Base-by-base conservation (phyloP, 1,140 invertebrate species). In the Prorops nasuta region DNA sequence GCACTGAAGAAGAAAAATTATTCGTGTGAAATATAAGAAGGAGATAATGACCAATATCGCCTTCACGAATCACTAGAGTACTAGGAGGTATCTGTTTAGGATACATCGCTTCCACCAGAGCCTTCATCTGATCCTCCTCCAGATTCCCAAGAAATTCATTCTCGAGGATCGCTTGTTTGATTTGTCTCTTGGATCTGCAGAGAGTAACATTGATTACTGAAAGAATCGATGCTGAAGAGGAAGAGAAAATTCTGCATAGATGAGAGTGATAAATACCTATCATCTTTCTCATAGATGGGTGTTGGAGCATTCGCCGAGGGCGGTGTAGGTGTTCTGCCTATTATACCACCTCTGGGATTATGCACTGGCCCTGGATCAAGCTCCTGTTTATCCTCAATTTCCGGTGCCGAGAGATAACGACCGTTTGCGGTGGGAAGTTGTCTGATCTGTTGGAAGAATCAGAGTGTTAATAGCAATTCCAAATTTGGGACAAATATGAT, bases 71-170 rank as follows among this genome's bases (percentile, higher is more conserved):
- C 36, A 98, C 90, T 57, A 87, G 84, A 53, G 85, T 88, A 24
- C 86, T 86, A 21, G 86, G 80, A 3, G 81, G 69, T 64, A 89
- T 90, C 51, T 87, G 80, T 63, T 92, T 86, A 0, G 88, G 84
- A 65, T 89, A 90, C 93, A 96, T 96, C 12, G 91, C 93, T 63
- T 94, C 90, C 3, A 96, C 88, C n/a, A 96, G 87, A 59, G 88
- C 86, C 32, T 83, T 77, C 28, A 91, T 79, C 68, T 96, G 90
- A 34, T 86, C 85, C 10, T 87, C 83, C 56, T 96, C 91, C 83
- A 97, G 79, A 73, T 97, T 95, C 63, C 89, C 90, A 54, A 98
- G 82, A 73, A 98, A 97, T 68, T 96, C 92, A 71, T 98, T 98
- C 37, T 87, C 87, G 67, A 88, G 83, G 40, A 98, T 84, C 0